Conservation (phyloP, 2,888 invertebrate species). For the Pachliopta kotzebuea region DNA sequence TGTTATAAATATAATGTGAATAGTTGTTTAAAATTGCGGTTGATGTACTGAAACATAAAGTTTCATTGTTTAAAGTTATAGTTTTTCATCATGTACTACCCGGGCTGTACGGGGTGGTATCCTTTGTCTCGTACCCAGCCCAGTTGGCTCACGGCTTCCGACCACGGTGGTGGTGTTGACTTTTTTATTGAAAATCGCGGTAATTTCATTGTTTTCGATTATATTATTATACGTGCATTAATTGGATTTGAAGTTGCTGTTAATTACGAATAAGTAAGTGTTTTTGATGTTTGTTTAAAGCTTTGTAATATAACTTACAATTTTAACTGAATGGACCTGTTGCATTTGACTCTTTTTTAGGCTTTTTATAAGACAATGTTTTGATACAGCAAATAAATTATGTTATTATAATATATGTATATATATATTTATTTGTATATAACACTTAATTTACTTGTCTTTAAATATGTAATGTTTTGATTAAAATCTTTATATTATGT, state of each 20-base stretch:
- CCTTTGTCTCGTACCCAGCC: conserved; percentile 20
- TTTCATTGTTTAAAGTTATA: conserved; percentile 21
- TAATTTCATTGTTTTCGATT: neutral
- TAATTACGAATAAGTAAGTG: neutral
- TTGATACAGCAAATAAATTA: no score
- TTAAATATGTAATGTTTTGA: no score
- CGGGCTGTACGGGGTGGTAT: conserved; percentile 12
- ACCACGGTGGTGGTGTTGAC: conserved; percentile 10
- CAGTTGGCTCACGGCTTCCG: conserved; percentile 21
- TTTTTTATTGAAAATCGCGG: neutral
- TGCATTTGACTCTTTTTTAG: neutral
- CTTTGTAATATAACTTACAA: neutral
- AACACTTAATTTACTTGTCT: no score
- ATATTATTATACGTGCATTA: neutral
- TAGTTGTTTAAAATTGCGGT: neutral
- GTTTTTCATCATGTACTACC: conserved; percentile 14
- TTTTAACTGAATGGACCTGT: neutral
- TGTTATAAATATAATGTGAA: neutral
- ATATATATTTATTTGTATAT: no score
- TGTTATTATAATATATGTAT: no score
- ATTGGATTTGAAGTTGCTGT: neutral
- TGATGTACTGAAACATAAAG: neutral
- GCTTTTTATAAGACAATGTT: neutral
- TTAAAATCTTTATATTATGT: no score
- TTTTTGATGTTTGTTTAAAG: neutral